These are phyloP conservation scores for Entelurus aequoreus DNA, from an alignment of 2,113 vertebrate genomes.

Conservation along the genomic window DNA sequence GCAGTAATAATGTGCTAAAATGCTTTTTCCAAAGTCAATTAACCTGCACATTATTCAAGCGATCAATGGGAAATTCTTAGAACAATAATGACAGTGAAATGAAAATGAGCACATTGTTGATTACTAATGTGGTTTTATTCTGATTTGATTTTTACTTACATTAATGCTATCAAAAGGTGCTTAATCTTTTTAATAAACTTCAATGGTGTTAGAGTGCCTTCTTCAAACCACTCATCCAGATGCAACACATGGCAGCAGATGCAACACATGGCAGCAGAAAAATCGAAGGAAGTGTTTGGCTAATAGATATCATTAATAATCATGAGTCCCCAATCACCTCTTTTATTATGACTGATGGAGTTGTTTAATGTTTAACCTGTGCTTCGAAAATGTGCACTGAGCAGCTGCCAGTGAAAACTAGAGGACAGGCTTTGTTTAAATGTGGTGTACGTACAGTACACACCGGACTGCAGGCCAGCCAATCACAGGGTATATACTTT, in stretches of 20 bases:
- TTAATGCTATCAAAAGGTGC: neutral
- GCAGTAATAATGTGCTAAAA: slow-evolving; percentile 30
- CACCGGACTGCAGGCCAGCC: too few species aligned
- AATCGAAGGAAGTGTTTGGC: slow-evolving; percentile 23
- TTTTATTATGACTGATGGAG: slow-evolving; percentile 30
- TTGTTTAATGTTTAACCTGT: slow-evolving; percentile 64
- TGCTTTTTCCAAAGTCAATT: slow-evolving; percentile 10
- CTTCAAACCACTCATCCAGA: slow-evolving; percentile 40
- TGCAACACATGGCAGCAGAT: slow-evolving; percentile 13
- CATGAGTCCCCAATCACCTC: slow-evolving; percentile 47
- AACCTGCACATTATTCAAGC: slow-evolving; percentile 17
- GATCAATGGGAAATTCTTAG: slow-evolving; percentile 4
- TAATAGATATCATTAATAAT: slow-evolving; percentile 58
- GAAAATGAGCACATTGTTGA: slow-evolving; percentile 14
- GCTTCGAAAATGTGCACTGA: slow-evolving; percentile 44
- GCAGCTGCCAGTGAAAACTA: slow-evolving; percentile 38
- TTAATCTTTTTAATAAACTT: slow-evolving; percentile 2
- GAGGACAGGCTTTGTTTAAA: slow-evolving; percentile 33
- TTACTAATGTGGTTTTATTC: slow-evolving; percentile 12
- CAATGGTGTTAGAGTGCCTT: slow-evolving; percentile 14
- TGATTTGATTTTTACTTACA: slow-evolving; percentile 3
- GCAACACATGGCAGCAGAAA: slow-evolving; percentile 22
- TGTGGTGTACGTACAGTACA: neutral
- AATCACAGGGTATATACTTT: too few species aligned
- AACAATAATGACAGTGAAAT: slow-evolving; percentile 15